Conservation (phyloP, 2,113 vertebrate genomes). For the Baryphthengus martii region DNA sequence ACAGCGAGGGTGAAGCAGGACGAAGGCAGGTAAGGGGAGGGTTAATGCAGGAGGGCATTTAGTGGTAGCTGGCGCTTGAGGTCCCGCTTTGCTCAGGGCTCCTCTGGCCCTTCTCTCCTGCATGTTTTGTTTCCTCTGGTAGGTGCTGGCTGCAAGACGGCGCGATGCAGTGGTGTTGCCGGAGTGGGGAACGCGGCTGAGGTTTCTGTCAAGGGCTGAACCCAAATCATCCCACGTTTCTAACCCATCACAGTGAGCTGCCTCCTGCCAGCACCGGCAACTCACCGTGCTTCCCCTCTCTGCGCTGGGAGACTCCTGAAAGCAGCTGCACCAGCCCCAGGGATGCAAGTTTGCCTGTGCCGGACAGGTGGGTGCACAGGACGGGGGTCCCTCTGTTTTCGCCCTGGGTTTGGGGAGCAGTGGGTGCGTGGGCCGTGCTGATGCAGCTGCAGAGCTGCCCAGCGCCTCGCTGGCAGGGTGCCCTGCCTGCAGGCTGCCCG, state of each 20-base stretch:
- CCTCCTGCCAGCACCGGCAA: neutral
- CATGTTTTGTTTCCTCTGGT: neutral
- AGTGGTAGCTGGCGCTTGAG: accelerated
- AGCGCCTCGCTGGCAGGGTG: neutral
- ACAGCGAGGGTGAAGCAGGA: neutral
- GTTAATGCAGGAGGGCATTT: neutral
- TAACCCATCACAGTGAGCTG: neutral
- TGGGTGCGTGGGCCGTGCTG: neutral
- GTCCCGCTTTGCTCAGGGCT: neutral
- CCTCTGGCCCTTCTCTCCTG: neutral
- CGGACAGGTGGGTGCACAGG: neutral
- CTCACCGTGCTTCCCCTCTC: neutral
- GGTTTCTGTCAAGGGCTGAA: neutral
- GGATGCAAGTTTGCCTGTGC: neutral
- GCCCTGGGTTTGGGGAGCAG: neutral
- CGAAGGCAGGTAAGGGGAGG: neutral
- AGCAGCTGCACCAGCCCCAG: neutral
- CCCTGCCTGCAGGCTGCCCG: neutral
- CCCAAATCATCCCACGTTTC: accelerated
- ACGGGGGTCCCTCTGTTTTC: neutral
- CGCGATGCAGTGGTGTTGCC: accelerated
- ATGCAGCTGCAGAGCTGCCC: neutral
- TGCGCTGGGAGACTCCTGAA: neutral
- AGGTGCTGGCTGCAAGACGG: neutral
- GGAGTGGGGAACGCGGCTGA: neutral